A percentile compares a stretch with the other conserved stretches of the same genome.
Evolutionary conservation across 2,888 invertebrate species (phyloP).

Genomic region (Cepaea hortensis): DNA sequence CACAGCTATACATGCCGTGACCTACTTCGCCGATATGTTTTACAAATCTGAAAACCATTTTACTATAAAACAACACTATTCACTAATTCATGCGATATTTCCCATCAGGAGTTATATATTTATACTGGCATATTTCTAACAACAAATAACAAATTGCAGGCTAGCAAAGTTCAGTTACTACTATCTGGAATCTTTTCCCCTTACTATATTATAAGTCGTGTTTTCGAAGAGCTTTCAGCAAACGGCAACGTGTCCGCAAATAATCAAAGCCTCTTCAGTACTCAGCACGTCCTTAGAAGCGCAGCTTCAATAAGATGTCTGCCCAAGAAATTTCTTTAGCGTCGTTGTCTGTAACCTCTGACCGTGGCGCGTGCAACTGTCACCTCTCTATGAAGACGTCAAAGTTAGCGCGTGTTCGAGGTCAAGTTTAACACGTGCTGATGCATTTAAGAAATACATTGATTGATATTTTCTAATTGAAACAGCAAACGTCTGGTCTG

Average conservation of each 20-base stretch:
- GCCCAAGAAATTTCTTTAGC: conserved; percentile 21
- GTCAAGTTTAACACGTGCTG: conserved; percentile 44
- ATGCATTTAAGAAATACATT: conserved; percentile 31
- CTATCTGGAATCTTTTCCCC: background rate
- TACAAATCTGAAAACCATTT: too few relatives aligned
- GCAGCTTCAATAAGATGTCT: conserved; percentile 33
- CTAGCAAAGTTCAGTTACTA: background rate
- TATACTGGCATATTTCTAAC: too few relatives aligned
- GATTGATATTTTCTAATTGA: conserved; percentile 18
- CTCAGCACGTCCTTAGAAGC: conserved; percentile 15
- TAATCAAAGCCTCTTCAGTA: conserved; percentile 32
- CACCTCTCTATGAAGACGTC: conserved; percentile 31
- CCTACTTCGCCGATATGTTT: too few relatives aligned
- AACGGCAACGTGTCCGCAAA: conserved; percentile 20
- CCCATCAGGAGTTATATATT: too few relatives aligned
- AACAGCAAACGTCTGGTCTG: background rate
- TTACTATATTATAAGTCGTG: conserved; percentile 17
- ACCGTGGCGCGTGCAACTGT: conserved; percentile 37
- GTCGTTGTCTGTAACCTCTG: conserved; percentile 21
- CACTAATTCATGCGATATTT: too few relatives aligned
- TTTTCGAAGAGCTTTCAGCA: conserved; percentile 17
- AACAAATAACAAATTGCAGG: background rate
- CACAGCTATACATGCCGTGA: too few relatives aligned
- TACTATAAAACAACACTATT: too few relatives aligned
- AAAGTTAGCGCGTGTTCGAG: conserved; percentile 32